A percentile compares a stretch with the other conserved stretches of the same genome.
phyloP scores from a whole-genome alignment of 64 coral and sea anemone species.

The Pocillopora damicornis region DNA sequence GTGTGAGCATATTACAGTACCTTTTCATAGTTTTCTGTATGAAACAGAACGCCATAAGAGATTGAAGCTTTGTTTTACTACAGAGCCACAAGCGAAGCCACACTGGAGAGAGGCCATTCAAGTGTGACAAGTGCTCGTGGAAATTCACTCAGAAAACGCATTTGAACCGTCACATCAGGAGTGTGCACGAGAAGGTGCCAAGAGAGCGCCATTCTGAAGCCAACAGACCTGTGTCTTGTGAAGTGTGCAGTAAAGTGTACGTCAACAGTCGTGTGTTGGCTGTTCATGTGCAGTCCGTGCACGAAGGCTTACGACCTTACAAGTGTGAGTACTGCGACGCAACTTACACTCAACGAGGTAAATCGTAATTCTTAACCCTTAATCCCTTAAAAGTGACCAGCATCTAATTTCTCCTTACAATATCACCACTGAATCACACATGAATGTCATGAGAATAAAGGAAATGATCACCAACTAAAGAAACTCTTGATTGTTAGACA shows the following conservation, averaged over 20 bases:
- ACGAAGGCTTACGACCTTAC: conserved; percentile 67
- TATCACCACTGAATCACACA: too few relatives aligned
- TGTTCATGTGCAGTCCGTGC: conserved; percentile 69
- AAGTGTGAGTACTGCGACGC: conserved; percentile 80
- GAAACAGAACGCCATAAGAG: background rate
- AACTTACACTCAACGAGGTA: conserved; percentile 87
- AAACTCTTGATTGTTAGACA: too few relatives aligned
- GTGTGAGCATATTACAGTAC: too few relatives aligned
- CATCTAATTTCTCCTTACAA: too few relatives aligned
- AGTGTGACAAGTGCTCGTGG: conserved; percentile 74
- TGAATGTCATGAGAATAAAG: too few relatives aligned
- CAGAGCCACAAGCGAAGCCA: conserved; percentile 70
- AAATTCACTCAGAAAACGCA: conserved; percentile 86
- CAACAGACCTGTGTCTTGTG: conserved; percentile 33
- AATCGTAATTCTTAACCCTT: too few relatives aligned
- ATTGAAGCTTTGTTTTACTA: background rate
- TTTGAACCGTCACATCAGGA: conserved; percentile 75
- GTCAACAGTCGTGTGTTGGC: conserved; percentile 61
- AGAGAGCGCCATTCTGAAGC: background rate
- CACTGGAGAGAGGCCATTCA: conserved; percentile 68
- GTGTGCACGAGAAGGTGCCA: conserved; percentile 42
- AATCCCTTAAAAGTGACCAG: too few relatives aligned
- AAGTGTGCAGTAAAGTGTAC: conserved; percentile 66
- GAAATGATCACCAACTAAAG: too few relatives aligned
- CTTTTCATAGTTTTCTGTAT: background rate